Evolutionary conservation across 2,888 invertebrate species (phyloP), one percentile per base, ranked within the genome.

Genomic region (Drosophila aldrichi): DNA sequence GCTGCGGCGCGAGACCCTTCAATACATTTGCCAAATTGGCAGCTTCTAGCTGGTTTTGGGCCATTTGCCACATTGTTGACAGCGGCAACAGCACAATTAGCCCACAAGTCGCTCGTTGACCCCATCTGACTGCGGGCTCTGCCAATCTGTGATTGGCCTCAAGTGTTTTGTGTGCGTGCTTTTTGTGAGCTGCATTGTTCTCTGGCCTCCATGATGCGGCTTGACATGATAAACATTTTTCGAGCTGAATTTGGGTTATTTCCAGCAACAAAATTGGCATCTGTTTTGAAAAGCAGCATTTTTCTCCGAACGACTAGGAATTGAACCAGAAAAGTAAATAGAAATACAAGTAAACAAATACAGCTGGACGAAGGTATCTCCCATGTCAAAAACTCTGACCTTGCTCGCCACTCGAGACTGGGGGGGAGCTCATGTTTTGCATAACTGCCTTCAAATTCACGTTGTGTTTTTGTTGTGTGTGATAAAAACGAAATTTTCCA

Each of bases 21-120:
- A 46, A 56, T 52, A 59, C 59, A 63, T 54, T 74, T 58, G 66
- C 60, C 60, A 61, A 66, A 61, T 78, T 67, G 67, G 40, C 75
- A 62, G 57, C 72, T 69, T 63, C 64, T 68, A 61, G 20, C 20
- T 22, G 20, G 20, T 58, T 72, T 51, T 55, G 52, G 25, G 48
- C 63, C 57, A 64, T 51, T 65, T 49, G 44, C 41, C 38, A 43
- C 54, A 63, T 54, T 65, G 65, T 82, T 82, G 83, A 73, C 79
- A 83, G 66, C 82, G 75, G 71, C 74, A 69, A 54, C 62, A 63
- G 63, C 72, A 63, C 79, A 87, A 82, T 86, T 82, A 82, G 84
- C 75, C 63, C 79, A 63, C 66, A 61, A 65, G 64, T 66, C 72
- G 66, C 68, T 58, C 36, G 71, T 43, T 66, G 74, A 73, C 67